A percentile compares a stretch with the other conserved stretches of the same genome.
phyloP scores from a whole-genome alignment of 1,140 invertebrate genomes.

The Hyphantria cunea region DNA sequence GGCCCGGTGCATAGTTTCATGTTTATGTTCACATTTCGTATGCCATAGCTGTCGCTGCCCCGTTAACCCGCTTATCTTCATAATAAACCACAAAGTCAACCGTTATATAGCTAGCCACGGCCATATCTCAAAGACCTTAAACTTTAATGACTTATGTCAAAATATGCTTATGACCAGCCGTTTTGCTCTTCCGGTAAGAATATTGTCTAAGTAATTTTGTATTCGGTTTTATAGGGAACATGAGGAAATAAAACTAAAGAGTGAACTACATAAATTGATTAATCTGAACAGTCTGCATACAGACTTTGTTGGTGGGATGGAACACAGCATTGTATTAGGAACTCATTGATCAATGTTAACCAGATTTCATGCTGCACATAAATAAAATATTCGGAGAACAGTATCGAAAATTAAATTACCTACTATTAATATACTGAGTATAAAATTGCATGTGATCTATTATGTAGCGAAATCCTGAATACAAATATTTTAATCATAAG shows the following conservation, averaged over 20 bases:
- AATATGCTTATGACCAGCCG: conserved; percentile 13
- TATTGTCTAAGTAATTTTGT: conserved; percentile 17
- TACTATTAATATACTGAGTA: too few relatives aligned
- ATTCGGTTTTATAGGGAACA: conserved; percentile 14
- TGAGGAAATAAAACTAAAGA: conserved; percentile 18
- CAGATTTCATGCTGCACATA: neutral
- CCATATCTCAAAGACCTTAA: conserved; percentile 37
- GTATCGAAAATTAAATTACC: too few relatives aligned
- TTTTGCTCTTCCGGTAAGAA: conserved; percentile 26
- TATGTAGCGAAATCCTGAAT: too few relatives aligned
- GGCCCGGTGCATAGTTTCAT: conserved; percentile 17
- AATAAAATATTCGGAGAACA: too few relatives aligned
- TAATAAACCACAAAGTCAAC: conserved; percentile 41
- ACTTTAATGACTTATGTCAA: conserved; percentile 12
- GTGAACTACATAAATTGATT: conserved; percentile 9
- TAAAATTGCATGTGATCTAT: too few relatives aligned
- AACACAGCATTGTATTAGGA: conserved; percentile 7
- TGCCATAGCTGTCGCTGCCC: conserved; percentile 48
- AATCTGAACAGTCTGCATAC: conserved; percentile 1
- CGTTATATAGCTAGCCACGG: conserved; percentile 59
- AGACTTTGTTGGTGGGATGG: neutral
- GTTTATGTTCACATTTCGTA: conserved; percentile 43
- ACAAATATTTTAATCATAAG: too few relatives aligned
- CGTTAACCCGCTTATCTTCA: conserved; percentile 68
- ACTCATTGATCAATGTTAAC: neutral